Percentiles rank a stretch among this genome's conserved stretches.
Evolutionary conservation across 2,797 vertebrate species (phyloP).

Genomic region (Sebastes cheni): DNA sequence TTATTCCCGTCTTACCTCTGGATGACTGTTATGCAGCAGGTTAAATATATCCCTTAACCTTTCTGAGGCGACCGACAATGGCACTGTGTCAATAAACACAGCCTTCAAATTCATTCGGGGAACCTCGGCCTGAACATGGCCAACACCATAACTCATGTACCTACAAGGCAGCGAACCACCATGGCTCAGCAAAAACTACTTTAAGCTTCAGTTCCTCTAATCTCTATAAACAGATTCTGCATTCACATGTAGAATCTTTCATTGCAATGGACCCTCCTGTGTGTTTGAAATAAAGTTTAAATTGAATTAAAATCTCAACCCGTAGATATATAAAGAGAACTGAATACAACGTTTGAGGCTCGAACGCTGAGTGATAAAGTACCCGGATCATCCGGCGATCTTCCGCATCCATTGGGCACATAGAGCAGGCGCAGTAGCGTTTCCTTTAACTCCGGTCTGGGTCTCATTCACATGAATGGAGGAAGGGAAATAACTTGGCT

Average conservation of each 20-base stretch:
- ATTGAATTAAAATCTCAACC: too few relatives aligned
- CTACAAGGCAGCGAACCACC: not conserved
- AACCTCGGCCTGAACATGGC: not conserved
- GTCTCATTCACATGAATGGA: too few relatives aligned
- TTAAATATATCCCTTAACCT: slow-evolving; percentile 89
- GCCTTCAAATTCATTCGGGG: not conserved
- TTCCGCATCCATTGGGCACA: fast-evolving
- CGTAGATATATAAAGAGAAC: not conserved
- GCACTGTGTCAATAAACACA: slow-evolving; percentile 32
- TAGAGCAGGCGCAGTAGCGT: too few relatives aligned
- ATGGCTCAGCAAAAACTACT: not conserved
- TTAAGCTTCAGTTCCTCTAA: not conserved
- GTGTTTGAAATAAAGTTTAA: too few relatives aligned
- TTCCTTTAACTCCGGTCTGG: too few relatives aligned
- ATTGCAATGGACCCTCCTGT: too few relatives aligned
- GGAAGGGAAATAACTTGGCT: too few relatives aligned
- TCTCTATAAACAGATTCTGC: too few relatives aligned
- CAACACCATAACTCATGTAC: not conserved
- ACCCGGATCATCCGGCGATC: too few relatives aligned
- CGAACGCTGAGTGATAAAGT: too few relatives aligned
- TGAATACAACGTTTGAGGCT: not conserved
- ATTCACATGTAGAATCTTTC: too few relatives aligned
- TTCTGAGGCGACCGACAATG: slow-evolving; percentile 56
- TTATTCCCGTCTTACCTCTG: slow-evolving; percentile 48
- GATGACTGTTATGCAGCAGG: slow-evolving; percentile 82